Percentiles rank a stretch among this genome's conserved stretches.
These are phyloP conservation scores for Rhinogobius similis DNA, from an alignment of 2,113 vertebrate species.

Conservation along the genomic window DNA sequence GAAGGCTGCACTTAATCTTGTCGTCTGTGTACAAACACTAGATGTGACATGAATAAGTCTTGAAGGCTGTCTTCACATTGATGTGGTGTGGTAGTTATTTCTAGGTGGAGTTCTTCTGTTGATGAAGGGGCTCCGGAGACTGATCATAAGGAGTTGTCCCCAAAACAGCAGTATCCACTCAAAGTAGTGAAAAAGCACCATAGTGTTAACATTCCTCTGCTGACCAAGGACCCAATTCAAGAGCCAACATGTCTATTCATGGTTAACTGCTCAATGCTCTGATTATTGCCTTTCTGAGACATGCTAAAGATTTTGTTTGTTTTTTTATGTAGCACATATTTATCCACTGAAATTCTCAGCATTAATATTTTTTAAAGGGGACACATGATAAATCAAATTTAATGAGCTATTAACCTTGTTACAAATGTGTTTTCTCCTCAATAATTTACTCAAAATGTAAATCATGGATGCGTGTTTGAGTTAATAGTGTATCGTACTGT, in stretches of 20 bases:
- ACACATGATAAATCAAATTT: too few relatives aligned
- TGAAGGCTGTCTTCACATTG: background rate
- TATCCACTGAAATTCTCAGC: background rate
- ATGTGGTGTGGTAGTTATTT: conserved; percentile 42
- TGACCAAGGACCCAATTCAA: conserved; percentile 69
- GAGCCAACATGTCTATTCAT: conserved; percentile 70
- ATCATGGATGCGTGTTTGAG: too few relatives aligned
- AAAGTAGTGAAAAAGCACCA: conserved; percentile 56
- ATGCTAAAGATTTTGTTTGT: background rate
- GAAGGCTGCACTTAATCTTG: conserved; percentile 28
- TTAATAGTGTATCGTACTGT: too few relatives aligned
- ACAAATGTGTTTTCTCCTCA: too few relatives aligned
- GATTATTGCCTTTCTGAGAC: conserved; percentile 33
- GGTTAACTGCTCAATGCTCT: conserved; percentile 48
- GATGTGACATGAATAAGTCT: background rate
- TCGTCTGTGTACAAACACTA: background rate
- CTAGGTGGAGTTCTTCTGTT: conserved; percentile 36
- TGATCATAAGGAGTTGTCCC: conserved; percentile 60
- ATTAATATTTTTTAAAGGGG: background rate
- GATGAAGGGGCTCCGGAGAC: conserved; percentile 54
- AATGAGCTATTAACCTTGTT: too few relatives aligned
- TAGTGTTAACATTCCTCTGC: conserved; percentile 76
- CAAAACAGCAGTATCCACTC: conserved; percentile 54
- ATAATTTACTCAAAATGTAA: too few relatives aligned
- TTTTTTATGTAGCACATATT: background rate